phyloP scores from a whole-genome alignment of 2,888 invertebrate genomes.

The Eilema griseolum region DNA sequence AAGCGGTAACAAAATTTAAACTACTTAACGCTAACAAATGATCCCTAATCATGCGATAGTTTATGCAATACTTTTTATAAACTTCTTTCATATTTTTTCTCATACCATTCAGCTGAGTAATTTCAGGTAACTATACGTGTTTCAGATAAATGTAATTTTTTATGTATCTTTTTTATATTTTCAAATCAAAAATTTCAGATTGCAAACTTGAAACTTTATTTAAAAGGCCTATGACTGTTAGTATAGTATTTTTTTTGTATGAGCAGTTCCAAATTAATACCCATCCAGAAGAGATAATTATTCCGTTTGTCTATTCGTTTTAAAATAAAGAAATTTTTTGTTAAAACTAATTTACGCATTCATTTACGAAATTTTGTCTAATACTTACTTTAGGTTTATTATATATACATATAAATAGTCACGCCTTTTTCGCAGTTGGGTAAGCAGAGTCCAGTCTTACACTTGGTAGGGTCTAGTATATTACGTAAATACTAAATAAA shows the following conservation, averaged over 20 bases:
- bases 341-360: neutral
- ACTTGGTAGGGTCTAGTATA: too few species aligned
- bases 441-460: too few species aligned
- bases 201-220: too few species aligned
- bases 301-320: neutral
- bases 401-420: too few species aligned
- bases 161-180: too few species aligned
- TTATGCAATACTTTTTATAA: neutral
- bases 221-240: too few species aligned
- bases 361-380: too few species aligned
- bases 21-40: conserved; percentile 34
- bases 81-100: conserved; percentile 3
- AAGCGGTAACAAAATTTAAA: conserved; percentile 45
- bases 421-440: too few species aligned
- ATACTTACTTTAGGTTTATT: too few species aligned
- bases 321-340: too few species aligned
- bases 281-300: neutral
- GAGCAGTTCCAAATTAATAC: neutral
- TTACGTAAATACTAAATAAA: neutral
- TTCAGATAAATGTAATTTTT: neutral
- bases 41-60: conserved; percentile 38
- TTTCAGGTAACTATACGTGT: neutral
- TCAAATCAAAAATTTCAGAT: too few species aligned
- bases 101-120: neutral
- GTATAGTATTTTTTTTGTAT: too few species aligned